Evolutionary conservation across 2,797 vertebrate species (phyloP).

Genomic region (Apogon talboti): DNA sequence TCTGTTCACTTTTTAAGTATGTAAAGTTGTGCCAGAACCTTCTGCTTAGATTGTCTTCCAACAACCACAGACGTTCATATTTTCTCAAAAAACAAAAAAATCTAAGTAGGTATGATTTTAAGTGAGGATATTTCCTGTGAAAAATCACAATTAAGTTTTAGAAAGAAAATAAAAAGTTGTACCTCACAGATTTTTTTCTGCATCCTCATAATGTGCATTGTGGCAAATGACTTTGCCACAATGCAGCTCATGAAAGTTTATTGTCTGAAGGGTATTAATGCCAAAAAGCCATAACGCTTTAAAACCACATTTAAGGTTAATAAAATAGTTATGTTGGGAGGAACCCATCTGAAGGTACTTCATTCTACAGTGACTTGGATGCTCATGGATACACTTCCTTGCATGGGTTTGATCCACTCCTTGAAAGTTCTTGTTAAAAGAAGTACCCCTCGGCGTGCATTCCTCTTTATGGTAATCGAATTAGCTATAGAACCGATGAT

Average conservation of each 20-base stretch:
- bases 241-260: neutral
- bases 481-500: constrained; percentile 42
- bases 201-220: neutral
- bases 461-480: constrained; percentile 37
- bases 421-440: constrained; percentile 11
- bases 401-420: too few relatives aligned
- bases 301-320: constrained; percentile 17
- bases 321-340: constrained; percentile 11
- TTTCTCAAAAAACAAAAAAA: too few relatives aligned
- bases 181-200: too few relatives aligned
- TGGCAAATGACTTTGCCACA: neutral
- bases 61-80: neutral
- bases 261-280: constrained; percentile 16
- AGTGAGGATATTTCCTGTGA: too few relatives aligned
- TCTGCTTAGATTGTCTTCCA: neutral
- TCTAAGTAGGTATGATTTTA: too few relatives aligned
- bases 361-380: neutral
- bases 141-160: too few relatives aligned
- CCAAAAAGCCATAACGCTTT: neutral
- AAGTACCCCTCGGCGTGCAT: constrained; percentile 11
- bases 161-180: too few relatives aligned
- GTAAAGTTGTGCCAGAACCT: too few relatives aligned
- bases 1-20: too few relatives aligned
- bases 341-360: neutral
- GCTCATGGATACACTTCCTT: constrained; percentile 14